Conservation (phyloP, 2,797 vertebrate species). For the Knipowitschia caucasica region DNA sequence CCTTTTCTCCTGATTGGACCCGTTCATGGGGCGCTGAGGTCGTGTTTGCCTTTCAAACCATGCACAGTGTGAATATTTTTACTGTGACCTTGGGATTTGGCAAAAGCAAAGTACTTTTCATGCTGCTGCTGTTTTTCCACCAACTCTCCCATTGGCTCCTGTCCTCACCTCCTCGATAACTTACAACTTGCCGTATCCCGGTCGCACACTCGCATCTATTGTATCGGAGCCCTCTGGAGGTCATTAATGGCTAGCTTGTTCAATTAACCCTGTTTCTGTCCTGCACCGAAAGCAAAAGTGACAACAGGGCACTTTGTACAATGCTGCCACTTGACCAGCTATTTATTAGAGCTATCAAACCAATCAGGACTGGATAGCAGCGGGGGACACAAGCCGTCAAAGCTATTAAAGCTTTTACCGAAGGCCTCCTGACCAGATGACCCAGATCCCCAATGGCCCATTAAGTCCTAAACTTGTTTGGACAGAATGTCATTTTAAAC, state of each 20-base stretch:
- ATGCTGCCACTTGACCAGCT: background rate
- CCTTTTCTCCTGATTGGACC: slow-evolving; percentile 34
- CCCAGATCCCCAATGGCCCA: slow-evolving; percentile 13
- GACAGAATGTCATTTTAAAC: slow-evolving; percentile 4
- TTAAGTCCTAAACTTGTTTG: slow-evolving; percentile 10
- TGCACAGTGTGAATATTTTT: slow-evolving; percentile 46
- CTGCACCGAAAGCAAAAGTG: slow-evolving; percentile 11
- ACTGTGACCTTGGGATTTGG: slow-evolving; percentile 43
- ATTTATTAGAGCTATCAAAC: slow-evolving; percentile 4
- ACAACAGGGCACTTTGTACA: background rate
- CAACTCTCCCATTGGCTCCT: slow-evolving; percentile 18
- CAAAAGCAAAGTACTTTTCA: slow-evolving; percentile 50
- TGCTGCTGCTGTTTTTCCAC: slow-evolving; percentile 45
- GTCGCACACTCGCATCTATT: slow-evolving; percentile 25
- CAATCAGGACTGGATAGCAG: background rate
- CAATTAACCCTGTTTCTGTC: slow-evolving; percentile 20
- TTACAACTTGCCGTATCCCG: slow-evolving; percentile 32
- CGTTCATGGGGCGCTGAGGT: slow-evolving; percentile 39
- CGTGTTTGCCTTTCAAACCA: slow-evolving; percentile 48
- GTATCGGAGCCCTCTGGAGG: slow-evolving; percentile 9
- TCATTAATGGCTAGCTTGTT: slow-evolving; percentile 15
- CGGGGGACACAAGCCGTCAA: slow-evolving; percentile 1
- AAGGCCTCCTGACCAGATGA: slow-evolving; percentile 7
- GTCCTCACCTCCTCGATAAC: slow-evolving; percentile 31
- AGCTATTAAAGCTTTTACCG: slow-evolving; percentile 9